Evolutionary conservation across 2,113 vertebrate species (phyloP).

Genomic region (Naja naja): DNA sequence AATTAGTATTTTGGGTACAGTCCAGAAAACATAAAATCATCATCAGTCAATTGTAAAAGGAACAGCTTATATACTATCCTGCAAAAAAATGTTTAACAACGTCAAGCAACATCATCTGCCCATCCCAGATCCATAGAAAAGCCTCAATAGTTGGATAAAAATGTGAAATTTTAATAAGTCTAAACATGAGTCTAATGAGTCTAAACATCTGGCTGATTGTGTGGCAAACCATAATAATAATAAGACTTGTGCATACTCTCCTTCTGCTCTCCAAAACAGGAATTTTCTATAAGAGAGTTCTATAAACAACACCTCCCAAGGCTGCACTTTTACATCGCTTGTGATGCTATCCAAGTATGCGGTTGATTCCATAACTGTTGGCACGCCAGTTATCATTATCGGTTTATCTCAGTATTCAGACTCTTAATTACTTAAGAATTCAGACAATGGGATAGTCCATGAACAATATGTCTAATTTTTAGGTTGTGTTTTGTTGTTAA

Average conservation of each 20-base stretch:
- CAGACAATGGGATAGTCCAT: background rate
- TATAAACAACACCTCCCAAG: background rate
- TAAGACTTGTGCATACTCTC: background rate
- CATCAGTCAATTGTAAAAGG: background rate
- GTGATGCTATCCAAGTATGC: background rate
- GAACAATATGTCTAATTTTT: background rate
- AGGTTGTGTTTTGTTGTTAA: background rate
- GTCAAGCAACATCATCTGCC: too few species aligned
- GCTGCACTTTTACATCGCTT: background rate
- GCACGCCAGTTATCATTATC: background rate
- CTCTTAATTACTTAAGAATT: background rate
- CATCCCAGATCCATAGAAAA: too few species aligned
- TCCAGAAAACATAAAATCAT: background rate
- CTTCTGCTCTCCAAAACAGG: background rate
- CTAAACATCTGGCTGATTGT: too few species aligned
- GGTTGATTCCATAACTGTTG: background rate
- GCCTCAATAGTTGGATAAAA: too few species aligned
- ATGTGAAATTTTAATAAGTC: too few species aligned
- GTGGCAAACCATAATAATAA: background rate
- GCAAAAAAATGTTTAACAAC: too few species aligned
- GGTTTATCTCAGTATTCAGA: background rate
- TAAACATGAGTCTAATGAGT: too few species aligned
- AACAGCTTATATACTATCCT: too few species aligned
- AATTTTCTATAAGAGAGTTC: background rate
- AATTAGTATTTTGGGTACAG: too few species aligned